Percentiles rank a stretch among this genome's conserved stretches.
Conservation (phyloP, 2,113 vertebrate species). For the Oreochromis niloticus region DNA sequence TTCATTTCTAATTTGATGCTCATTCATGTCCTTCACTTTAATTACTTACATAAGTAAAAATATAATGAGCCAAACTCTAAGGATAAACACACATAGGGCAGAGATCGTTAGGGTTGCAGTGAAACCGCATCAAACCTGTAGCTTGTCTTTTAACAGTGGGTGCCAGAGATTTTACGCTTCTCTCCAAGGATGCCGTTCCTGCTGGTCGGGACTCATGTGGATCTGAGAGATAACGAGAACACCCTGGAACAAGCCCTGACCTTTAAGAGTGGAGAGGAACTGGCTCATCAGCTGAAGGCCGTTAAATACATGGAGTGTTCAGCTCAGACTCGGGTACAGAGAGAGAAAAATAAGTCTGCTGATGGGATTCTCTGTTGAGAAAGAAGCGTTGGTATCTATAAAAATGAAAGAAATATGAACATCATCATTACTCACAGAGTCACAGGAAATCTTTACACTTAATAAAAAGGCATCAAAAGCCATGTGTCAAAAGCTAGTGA, state of each 20-base stretch:
- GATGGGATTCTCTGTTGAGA: background rate
- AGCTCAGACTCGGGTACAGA: constrained; percentile 83
- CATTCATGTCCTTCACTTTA: background rate
- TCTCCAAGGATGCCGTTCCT: constrained; percentile 95
- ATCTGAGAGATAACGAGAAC: constrained; percentile 88
- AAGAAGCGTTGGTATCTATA: background rate
- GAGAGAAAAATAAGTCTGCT: background rate
- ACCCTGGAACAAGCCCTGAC: constrained; percentile 89
- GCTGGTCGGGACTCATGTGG: constrained; percentile 95
- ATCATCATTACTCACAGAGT: background rate
- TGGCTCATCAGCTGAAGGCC: constrained; percentile 87
- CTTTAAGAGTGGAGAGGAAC: constrained; percentile 86
- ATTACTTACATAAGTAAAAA: background rate
- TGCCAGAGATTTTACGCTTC: constrained; percentile 94
- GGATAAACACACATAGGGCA: background rate
- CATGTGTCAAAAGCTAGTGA: background rate
- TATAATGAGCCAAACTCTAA: background rate
- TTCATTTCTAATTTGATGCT: background rate
- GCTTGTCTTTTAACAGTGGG: constrained; percentile 76
- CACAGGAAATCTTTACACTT: background rate
- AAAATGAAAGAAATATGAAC: background rate
- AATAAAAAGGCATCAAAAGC: background rate
- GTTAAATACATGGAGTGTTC: constrained; percentile 97
- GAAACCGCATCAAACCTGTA: rapidly evolving
- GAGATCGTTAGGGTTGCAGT: background rate